phyloP scores from a whole-genome alignment of 1,140 invertebrate species.

The Drosophila teissieri region DNA sequence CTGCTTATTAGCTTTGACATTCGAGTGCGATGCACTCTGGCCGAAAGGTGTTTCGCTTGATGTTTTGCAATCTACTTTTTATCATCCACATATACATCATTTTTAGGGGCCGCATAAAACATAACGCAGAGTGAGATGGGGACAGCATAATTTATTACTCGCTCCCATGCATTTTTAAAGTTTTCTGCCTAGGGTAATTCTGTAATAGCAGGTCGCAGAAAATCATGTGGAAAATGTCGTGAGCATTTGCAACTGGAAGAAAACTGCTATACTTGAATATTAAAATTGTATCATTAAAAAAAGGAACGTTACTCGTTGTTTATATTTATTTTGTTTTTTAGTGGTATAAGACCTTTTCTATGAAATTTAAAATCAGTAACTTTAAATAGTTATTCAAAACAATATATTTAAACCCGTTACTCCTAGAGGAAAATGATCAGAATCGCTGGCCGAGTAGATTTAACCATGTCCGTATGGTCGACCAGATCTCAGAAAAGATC shows the following conservation, averaged over 20 bases:
- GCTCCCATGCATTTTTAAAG: conserved; percentile 43
- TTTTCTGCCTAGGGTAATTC: conserved; percentile 3
- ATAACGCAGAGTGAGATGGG: conserved; percentile 1
- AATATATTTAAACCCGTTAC: too few species aligned
- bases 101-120: conserved; percentile 38
- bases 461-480: too few species aligned
- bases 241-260: background rate
- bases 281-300: background rate
- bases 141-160: conserved; percentile 58
- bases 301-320: too few species aligned
- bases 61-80: conserved; percentile 51
- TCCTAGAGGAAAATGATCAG: too few species aligned
- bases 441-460: too few species aligned
- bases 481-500: too few species aligned
- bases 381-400: too few species aligned
- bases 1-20: conserved; percentile 71
- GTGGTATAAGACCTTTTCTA: too few species aligned
- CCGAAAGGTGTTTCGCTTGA: conserved; percentile 37
- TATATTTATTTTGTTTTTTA: too few species aligned
- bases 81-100: conserved; percentile 40
- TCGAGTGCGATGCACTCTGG: conserved; percentile 38
- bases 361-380: too few species aligned
- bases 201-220: background rate
- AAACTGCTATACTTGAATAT: too few species aligned
- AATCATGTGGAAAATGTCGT: background rate